Evolutionary conservation across 2,797 vertebrate genomes (phyloP).

Genomic region (Gymnoscopelus microlampas): DNA sequence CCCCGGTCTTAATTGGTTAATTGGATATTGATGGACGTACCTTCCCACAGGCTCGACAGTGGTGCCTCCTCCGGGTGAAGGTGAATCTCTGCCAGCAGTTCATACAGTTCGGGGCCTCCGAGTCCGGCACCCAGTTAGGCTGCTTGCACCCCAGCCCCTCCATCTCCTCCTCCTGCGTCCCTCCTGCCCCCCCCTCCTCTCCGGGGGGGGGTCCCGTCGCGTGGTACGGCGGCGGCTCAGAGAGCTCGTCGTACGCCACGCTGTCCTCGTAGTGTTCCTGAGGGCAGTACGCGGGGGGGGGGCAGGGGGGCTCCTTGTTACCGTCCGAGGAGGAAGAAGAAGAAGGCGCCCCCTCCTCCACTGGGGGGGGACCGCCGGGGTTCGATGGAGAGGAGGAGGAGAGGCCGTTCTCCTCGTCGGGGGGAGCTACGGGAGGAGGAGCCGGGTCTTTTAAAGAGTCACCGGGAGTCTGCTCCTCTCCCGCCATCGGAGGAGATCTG

Average conservation of each 20-base stretch:
- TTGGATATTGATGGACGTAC: constrained; percentile 71
- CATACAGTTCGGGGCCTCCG: constrained; percentile 96
- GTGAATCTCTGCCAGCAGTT: constrained; percentile 93
- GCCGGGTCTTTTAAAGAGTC: constrained; percentile 21
- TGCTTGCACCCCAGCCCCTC: constrained; percentile 83
- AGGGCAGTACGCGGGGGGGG: constrained; percentile 29
- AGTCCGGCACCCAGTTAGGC: constrained; percentile 93
- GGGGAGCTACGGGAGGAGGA: constrained; percentile 28
- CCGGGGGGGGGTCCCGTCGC: constrained; percentile 60
- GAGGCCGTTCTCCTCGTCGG: constrained; percentile 38
- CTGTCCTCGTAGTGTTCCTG: constrained; percentile 66
- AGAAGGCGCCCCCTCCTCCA: constrained; percentile 23
- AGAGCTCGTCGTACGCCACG: constrained; percentile 75
- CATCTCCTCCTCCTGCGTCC: constrained; percentile 58
- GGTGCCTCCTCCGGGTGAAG: constrained; percentile 94
- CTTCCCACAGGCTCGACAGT: constrained; percentile 97
- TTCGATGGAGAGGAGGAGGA: constrained; percentile 34
- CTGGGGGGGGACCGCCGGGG: constrained; percentile 26
- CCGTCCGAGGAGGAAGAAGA: constrained; percentile 15
- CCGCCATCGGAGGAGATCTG: constrained; percentile 61
- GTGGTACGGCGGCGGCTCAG: constrained; percentile 80
- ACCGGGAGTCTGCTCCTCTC: constrained; percentile 22
- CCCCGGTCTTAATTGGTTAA: no score
- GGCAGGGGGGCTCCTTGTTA: constrained; percentile 35
- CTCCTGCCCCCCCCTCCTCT: constrained; percentile 36